Evolutionary conservation across 2,113 vertebrate species (phyloP), one percentile per base, ranked within the genome.

Genomic region (Tympanuchus pallidicinctus): DNA sequence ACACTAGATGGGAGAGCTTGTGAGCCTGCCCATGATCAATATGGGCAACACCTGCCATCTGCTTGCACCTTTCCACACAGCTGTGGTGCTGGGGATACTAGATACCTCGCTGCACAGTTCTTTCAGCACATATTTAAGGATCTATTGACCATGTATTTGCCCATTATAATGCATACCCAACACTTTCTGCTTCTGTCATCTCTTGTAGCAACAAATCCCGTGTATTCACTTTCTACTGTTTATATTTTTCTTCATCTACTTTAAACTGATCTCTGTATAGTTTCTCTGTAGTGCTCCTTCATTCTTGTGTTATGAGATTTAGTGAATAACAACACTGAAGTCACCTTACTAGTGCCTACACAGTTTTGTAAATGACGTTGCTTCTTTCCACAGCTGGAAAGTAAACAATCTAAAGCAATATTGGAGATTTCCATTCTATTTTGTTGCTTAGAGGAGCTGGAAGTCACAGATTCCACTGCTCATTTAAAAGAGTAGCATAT

Each of bases 151-250:
- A 20, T 10, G 18, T 42, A 27, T 76, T 45, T 69, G 16, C 36
- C 22, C 22, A 43, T 4, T 0, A 2, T 7, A 11, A 13, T 2
- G 0, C 3, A 14, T 4, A 22, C 3, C 7, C 0, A 0, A 6
- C 10, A 15, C 27, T 18, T 8, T 67, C 18, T 19, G 13, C 14
- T 10, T 85, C n/a, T 6, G 1, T 52, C 15, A 34, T 7, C 3
- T 43, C 72, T 65, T 59, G 27, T 24, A 43, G 4, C 22, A 73
- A 61, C 8, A 73, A 86, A 76, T 90, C 15, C 24, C 4, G 28
- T 12, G 36, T 50, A 47, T 50, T 50, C 17, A 18, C 32, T 10
- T 1, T 3, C 1, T 2, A 27, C 25, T 7, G 43, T 25, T 13
- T 17, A 18, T 21, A 14, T 22, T 80, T 70, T 86, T 13, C 42